Percentiles rank a stretch among this genome's conserved stretches.
Conservation (phyloP, 2,888 invertebrate species). For the Rhodophaea formosa region DNA sequence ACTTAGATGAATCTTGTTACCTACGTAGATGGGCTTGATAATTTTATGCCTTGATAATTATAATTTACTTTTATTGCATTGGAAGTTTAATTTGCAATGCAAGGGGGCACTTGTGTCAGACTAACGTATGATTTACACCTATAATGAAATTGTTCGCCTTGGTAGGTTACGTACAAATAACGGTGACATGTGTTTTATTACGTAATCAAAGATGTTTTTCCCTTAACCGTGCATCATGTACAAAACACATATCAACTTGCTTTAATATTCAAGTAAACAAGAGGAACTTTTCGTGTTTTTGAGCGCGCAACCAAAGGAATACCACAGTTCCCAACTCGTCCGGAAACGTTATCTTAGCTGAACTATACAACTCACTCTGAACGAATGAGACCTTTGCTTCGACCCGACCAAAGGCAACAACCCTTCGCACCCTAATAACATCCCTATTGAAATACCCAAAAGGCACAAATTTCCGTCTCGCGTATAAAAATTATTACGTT, state of each 20-base stretch:
- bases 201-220: too few relatives aligned
- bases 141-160: too few relatives aligned
- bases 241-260: neutral
- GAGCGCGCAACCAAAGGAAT: slow-evolving; percentile 45
- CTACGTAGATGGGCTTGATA: too few relatives aligned
- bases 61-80: too few relatives aligned
- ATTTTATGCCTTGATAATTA: too few relatives aligned
- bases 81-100: too few relatives aligned
- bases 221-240: neutral
- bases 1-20: too few relatives aligned
- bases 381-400: slow-evolving; percentile 36
- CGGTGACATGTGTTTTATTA: too few relatives aligned
- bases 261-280: slow-evolving; percentile 25
- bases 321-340: slow-evolving; percentile 52
- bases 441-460: slow-evolving; percentile 30
- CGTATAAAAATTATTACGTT: slow-evolving; percentile 23
- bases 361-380: slow-evolving; percentile 72
- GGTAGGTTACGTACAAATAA: too few relatives aligned
- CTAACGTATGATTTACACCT: too few relatives aligned
- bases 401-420: slow-evolving; percentile 30
- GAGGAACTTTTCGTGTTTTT: slow-evolving; percentile 36
- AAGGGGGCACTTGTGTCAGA: too few relatives aligned
- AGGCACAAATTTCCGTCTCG: slow-evolving; percentile 31
- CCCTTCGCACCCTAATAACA: slow-evolving; percentile 31
- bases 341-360: slow-evolving; percentile 68